Conservation (phyloP, 2,797 vertebrate species). For the Ispidina lecontei region DNA sequence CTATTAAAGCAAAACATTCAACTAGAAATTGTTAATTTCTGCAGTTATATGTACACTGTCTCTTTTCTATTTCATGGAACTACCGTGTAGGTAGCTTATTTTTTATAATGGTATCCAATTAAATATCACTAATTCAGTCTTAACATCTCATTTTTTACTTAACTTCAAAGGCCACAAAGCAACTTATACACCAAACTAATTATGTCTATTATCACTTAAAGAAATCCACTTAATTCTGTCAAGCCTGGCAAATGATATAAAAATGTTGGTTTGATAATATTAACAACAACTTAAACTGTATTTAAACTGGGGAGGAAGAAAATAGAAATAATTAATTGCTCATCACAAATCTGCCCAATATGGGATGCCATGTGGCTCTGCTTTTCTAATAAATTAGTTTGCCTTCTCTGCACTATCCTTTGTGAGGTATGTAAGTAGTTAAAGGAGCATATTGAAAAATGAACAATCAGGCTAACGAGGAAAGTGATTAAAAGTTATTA, state of each 20-base stretch:
- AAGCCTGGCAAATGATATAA: constrained; percentile 56
- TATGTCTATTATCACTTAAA: constrained; percentile 66
- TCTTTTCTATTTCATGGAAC: constrained; percentile 23
- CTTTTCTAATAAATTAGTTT: constrained; percentile 66
- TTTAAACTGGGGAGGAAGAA: constrained; percentile 53
- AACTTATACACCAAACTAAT: constrained; percentile 71
- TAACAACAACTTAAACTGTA: constrained; percentile 53
- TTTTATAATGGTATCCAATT: constrained; percentile 62
- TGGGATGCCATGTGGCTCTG: constrained; percentile 67
- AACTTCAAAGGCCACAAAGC: constrained; percentile 32
- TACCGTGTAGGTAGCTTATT: not conserved
- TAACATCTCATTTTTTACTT: constrained; percentile 62
- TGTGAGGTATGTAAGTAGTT: constrained; percentile 47
- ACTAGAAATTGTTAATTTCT: constrained; percentile 44
- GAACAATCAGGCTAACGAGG: constrained; percentile 18
- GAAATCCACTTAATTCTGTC: constrained; percentile 66
- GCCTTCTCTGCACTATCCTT: constrained; percentile 32
- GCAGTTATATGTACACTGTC: not conserved
- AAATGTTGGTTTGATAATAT: constrained; percentile 55
- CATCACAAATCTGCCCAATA: constrained; percentile 73
- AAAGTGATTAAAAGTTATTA: constrained; percentile 55
- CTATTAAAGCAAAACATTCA: constrained; percentile 39
- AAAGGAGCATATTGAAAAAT: constrained; percentile 56
- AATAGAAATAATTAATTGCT: constrained; percentile 76
- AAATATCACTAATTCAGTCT: constrained; percentile 53